phyloP scores from a whole-genome alignment of 64 coral and sea anemone species.

The Montipora efflorescens region DNA sequence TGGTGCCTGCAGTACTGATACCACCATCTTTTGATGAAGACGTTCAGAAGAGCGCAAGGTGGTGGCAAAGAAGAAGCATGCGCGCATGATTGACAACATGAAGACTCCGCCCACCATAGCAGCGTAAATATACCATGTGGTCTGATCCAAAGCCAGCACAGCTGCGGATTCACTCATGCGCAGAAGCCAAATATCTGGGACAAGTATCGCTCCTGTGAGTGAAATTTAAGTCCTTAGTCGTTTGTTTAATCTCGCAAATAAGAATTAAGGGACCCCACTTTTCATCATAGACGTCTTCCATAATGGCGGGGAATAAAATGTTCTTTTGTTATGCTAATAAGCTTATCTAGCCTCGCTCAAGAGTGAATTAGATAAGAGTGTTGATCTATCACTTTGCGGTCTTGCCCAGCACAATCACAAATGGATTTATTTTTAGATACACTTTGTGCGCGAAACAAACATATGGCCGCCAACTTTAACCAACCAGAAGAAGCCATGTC shows the following conservation, averaged over 20 bases:
- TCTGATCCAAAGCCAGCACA: constrained; percentile 33
- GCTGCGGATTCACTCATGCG: constrained; percentile 57
- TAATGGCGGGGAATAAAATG: too few relatives aligned
- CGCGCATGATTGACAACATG: constrained; percentile 63
- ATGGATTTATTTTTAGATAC: too few relatives aligned
- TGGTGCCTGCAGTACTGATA: constrained; percentile 56
- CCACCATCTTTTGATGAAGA: constrained; percentile 43
- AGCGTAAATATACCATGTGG: constrained; percentile 68
- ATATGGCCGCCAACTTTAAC: too few relatives aligned
- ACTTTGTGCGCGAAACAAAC: too few relatives aligned
- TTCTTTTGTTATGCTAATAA: too few relatives aligned
- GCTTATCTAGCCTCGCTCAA: too few relatives aligned
- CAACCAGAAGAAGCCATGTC: too few relatives aligned
- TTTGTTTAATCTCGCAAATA: not conserved
- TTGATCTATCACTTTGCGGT: too few relatives aligned
- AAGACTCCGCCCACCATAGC: constrained; percentile 54
- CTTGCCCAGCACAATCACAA: too few relatives aligned
- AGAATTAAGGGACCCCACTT: too few relatives aligned
- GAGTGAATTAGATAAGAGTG: too few relatives aligned
- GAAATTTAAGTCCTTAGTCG: not conserved
- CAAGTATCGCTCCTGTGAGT: constrained; percentile 38
- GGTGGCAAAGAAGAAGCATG: constrained; percentile 50
- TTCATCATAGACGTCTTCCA: too few relatives aligned
- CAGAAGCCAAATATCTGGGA: constrained; percentile 73
- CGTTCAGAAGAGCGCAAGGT: constrained; percentile 53